Conservation (phyloP, 2,797 vertebrate species). For the Pseudochromis fuscus region DNA sequence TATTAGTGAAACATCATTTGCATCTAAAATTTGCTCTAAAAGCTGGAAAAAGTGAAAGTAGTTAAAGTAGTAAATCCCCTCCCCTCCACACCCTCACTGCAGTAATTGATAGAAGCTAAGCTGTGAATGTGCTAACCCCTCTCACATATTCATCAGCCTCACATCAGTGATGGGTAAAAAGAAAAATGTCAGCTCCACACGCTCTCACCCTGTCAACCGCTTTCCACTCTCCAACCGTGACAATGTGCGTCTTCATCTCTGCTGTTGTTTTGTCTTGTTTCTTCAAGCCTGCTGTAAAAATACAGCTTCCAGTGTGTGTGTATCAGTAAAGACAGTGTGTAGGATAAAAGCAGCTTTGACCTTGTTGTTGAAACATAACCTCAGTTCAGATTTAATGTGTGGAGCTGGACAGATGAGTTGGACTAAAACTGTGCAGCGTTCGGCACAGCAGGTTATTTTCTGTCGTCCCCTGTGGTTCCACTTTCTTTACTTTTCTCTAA, state of each 20-base stretch:
- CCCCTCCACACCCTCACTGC: conserved; percentile 21
- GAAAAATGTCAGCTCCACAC: conserved; percentile 82
- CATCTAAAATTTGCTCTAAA: conserved; percentile 19
- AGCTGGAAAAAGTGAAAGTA: conserved; percentile 27
- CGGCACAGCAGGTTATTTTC: conserved; percentile 33
- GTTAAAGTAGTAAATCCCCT: too few species aligned
- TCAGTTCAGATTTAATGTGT: conserved; percentile 25
- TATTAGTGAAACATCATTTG: conserved; percentile 3
- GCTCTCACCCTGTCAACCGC: conserved; percentile 87
- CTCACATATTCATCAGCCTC: conserved; percentile 79
- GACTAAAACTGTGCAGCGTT: background rate
- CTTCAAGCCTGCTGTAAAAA: conserved; percentile 29
- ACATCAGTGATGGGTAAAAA: conserved; percentile 73
- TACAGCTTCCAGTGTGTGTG: conserved; percentile 9
- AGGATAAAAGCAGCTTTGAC: conserved; percentile 37
- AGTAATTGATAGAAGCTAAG: conserved; percentile 40
- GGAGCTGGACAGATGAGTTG: background rate
- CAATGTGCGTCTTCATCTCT: conserved; percentile 83
- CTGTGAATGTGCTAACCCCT: conserved; percentile 60
- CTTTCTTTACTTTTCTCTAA: conserved; percentile 55
- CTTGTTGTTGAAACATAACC: conserved; percentile 14
- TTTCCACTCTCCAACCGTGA: conserved; percentile 86
- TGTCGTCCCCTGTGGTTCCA: conserved; percentile 35
- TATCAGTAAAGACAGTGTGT: too few species aligned
- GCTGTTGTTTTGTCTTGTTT: conserved; percentile 74